A percentile compares a stretch with the other conserved stretches of the same genome.
These are phyloP conservation scores for Toxonevra muliebris DNA, from an alignment of 2,888 invertebrate species.

Conservation along the genomic window DNA sequence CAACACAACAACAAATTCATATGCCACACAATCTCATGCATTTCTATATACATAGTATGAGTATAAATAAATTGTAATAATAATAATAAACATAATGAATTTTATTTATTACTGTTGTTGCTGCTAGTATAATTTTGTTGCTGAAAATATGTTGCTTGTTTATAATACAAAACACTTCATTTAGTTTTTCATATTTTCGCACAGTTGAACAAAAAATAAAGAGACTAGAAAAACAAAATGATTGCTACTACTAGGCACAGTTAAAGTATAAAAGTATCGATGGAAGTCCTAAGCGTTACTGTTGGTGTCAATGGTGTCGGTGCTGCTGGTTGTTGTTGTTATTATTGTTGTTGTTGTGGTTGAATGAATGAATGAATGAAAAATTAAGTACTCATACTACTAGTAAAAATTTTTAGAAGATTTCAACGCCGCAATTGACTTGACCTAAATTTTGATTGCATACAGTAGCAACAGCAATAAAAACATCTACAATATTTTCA, in stretches of 20 bases:
- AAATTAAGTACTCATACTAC: no score
- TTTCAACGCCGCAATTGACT: conserved; percentile 12
- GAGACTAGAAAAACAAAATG: no score
- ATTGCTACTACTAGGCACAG: neutral
- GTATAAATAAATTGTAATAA: no score
- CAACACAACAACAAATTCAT: no score
- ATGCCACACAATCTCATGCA: no score
- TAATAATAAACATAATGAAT: neutral
- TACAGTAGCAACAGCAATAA: neutral
- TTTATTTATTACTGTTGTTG: neutral
- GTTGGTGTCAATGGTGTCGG: neutral
- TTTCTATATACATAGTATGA: no score
- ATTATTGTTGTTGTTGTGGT: conserved; percentile 2
- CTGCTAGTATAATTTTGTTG: neutral
- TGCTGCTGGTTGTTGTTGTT: neutral
- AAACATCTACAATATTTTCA: no score
- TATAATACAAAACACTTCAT: neutral
- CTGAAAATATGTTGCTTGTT: neutral
- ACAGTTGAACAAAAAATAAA: neutral
- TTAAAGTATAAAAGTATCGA: neutral
- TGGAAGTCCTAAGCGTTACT: neutral
- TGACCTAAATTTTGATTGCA: conserved; percentile 13
- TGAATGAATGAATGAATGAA: no score
- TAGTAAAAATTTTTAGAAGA: no score
- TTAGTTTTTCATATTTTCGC: neutral